phyloP scores from a whole-genome alignment of 2,888 invertebrate genomes.

The Diadromus collaris region DNA sequence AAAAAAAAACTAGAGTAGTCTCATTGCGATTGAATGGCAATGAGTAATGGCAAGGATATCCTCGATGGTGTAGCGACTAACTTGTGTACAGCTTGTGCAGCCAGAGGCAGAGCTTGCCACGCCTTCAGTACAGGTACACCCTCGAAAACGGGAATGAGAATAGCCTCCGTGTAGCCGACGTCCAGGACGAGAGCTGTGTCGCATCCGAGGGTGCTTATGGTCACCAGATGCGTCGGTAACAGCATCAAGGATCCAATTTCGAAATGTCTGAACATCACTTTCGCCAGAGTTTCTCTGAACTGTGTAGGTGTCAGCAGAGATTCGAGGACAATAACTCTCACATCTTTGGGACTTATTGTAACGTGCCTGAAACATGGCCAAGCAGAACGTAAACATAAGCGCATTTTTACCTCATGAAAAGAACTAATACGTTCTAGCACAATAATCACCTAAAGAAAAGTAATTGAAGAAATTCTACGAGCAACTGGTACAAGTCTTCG shows the following conservation, averaged over 20 bases:
- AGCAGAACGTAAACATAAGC: neutral
- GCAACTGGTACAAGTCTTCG: constrained; percentile 90
- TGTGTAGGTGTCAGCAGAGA: constrained; percentile 91
- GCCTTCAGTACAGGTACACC: constrained; percentile 93
- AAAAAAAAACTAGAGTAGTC: neutral
- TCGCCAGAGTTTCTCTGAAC: constrained; percentile 93
- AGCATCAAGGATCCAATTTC: constrained; percentile 90
- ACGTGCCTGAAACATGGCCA: constrained; percentile 85
- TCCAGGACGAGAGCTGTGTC: constrained; percentile 92
- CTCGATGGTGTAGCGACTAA: constrained; percentile 78
- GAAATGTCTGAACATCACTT: constrained; percentile 95
- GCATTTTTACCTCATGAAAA: neutral
- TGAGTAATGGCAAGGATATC: neutral
- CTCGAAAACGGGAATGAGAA: constrained; percentile 91
- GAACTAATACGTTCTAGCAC: neutral
- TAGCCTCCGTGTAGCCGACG: constrained; percentile 93
- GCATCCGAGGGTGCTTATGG: constrained; percentile 91
- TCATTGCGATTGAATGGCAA: neutral
- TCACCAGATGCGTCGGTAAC: constrained; percentile 92
- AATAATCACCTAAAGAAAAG: constrained; percentile 91
- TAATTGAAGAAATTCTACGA: constrained; percentile 93
- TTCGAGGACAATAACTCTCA: constrained; percentile 95
- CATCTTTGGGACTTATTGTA: constrained; percentile 95
- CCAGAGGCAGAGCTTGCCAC: constrained; percentile 91
- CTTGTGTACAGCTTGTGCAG: constrained; percentile 86